phyloP scores from a whole-genome alignment of 2,888 invertebrate species.

The Bursaphelenchus okinawaensis region DNA sequence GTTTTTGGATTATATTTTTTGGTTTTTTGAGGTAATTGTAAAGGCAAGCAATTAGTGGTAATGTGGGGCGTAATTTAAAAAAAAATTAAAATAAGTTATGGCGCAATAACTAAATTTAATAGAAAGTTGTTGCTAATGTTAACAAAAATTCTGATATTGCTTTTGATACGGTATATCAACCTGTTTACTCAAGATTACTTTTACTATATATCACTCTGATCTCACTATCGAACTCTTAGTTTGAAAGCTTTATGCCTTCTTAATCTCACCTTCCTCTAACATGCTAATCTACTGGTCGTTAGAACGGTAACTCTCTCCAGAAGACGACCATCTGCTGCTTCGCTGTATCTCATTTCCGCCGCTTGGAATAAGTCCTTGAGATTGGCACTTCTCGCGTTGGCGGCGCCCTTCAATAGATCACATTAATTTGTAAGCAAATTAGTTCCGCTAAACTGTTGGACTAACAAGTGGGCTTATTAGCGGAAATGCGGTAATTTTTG shows the following conservation, averaged over 20 bases:
- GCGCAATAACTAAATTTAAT: too few relatives aligned
- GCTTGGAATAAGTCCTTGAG: background rate
- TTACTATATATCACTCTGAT: background rate
- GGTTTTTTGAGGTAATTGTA: background rate
- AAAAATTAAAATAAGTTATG: too few relatives aligned
- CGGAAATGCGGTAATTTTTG: background rate
- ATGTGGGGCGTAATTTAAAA: too few relatives aligned
- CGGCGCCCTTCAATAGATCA: background rate
- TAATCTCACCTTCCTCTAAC: too few relatives aligned
- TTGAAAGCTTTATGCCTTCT: too few relatives aligned
- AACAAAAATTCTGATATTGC: background rate
- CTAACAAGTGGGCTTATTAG: background rate
- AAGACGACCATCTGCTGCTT: background rate
- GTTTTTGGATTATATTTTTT: background rate
- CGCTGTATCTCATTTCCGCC: background rate
- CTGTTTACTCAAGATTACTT: background rate
- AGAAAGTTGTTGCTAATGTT: too few relatives aligned
- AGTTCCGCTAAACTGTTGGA: background rate
- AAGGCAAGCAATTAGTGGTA: background rate
- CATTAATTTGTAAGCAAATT: background rate
- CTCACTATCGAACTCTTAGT: background rate
- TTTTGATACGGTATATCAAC: background rate
- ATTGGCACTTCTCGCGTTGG: background rate
- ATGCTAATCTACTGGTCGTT: too few relatives aligned
- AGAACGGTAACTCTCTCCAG: background rate